phyloP scores from a whole-genome alignment of 2,113 vertebrate species.

The Peromyscus californicus region DNA sequence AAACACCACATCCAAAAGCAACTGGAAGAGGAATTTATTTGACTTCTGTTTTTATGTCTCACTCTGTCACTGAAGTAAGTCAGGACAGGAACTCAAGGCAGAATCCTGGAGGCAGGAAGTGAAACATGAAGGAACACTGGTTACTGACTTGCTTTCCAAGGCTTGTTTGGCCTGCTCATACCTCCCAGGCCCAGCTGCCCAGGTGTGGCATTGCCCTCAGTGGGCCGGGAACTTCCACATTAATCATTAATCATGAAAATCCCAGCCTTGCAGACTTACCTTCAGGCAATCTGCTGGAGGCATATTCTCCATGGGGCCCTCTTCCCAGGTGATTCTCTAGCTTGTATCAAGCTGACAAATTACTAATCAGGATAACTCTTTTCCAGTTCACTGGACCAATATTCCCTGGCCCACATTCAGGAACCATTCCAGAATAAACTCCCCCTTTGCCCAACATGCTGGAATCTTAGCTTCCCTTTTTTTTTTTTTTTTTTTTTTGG shows the following conservation, averaged over 20 bases:
- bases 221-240: not conserved
- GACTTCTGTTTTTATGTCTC: not conserved
- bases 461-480: not conserved
- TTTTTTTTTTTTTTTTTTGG: too few relatives aligned
- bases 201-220: not conserved
- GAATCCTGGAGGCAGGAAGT: not conserved
- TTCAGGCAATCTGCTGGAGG: not conserved
- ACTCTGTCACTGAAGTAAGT: not conserved
- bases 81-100: not conserved
- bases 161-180: not conserved
- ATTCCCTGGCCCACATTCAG: not conserved
- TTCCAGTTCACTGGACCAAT: not conserved
- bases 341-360: not conserved
- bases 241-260: not conserved
- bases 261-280: not conserved
- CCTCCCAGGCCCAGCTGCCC: not conserved
- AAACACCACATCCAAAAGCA: not conserved
- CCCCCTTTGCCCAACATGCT: not conserved
- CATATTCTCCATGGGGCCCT: not conserved
- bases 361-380: not conserved
- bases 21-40: not conserved
- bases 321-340: not conserved
- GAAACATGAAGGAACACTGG: not conserved
- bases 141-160: not conserved
- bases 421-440: not conserved